Conservation (phyloP, 2,888 invertebrate genomes). For the Agonopterix subpropinquella region DNA sequence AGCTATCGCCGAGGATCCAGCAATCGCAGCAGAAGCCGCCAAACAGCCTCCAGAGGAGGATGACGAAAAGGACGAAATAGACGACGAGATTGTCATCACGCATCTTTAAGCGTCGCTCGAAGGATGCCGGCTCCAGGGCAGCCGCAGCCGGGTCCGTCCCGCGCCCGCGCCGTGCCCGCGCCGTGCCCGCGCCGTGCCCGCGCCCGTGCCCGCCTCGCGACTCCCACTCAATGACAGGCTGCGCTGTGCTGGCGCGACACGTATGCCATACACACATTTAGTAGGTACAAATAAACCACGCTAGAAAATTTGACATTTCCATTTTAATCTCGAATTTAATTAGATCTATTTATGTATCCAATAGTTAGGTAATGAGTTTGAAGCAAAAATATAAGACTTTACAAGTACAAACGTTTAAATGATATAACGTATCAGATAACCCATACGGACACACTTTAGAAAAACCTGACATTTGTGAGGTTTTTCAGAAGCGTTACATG, state of each 20-base stretch:
- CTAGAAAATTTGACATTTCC: conserved; percentile 11
- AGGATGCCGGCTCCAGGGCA: background rate
- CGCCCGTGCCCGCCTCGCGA: background rate
- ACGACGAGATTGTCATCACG: conserved; percentile 91
- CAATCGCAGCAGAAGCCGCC: conserved; percentile 78
- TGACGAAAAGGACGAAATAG: conserved; percentile 91
- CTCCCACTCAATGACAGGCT: background rate
- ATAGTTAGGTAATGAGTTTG: conserved; percentile 34
- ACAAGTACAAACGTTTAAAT: conserved; percentile 41
- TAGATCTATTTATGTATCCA: conserved; percentile 47
- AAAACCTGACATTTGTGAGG: no score
- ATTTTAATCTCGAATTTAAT: conserved; percentile 41
- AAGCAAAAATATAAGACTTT: conserved; percentile 25
- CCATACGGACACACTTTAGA: no score
- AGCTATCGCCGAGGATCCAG: conserved; percentile 81
- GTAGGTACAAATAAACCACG: conserved; percentile 23
- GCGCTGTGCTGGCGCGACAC: conserved; percentile 3
- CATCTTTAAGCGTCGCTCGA: conserved; percentile 76
- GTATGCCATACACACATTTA: conserved; percentile 25
- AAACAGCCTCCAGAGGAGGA: conserved; percentile 85
- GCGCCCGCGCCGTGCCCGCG: background rate
- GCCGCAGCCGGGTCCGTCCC: background rate
- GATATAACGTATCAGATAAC: background rate
- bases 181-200: background rate
- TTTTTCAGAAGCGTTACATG: no score